A percentile compares a stretch with the other conserved stretches of the same genome.
These are phyloP conservation scores for Myrmecobius fasciatus DNA, from an alignment of 2,113 vertebrate species.

Conservation along the genomic window DNA sequence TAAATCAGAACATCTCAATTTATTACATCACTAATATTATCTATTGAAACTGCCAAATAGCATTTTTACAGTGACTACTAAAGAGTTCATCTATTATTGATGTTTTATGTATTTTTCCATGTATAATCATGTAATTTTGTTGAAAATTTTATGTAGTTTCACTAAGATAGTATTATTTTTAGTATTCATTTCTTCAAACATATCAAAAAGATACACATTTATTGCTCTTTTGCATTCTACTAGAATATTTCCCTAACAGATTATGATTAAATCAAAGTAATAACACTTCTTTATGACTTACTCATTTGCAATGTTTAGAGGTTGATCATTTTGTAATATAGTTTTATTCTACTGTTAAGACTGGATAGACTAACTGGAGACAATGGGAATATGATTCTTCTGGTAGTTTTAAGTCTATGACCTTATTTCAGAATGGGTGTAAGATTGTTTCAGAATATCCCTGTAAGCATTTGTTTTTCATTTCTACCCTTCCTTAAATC, in stretches of 20 bases:
- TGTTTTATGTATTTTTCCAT: not conserved
- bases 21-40: not conserved
- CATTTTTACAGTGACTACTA: slow-evolving; percentile 13
- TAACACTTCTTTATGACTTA: slow-evolving; percentile 2
- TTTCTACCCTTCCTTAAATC: not conserved
- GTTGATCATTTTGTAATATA: not conserved
- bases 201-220: not conserved
- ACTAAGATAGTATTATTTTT: slow-evolving; percentile 27
- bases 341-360: not conserved
- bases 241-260: slow-evolving; percentile 23
- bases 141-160: slow-evolving; percentile 21
- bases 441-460: not conserved
- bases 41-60: not conserved
- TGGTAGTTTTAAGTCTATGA: slow-evolving; percentile 16
- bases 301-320: not conserved
- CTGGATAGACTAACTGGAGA: not conserved
- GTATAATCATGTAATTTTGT: not conserved
- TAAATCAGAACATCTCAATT: slow-evolving; percentile 2
- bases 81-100: not conserved
- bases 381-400: not conserved
- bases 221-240: slow-evolving; percentile 1
- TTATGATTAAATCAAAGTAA: slow-evolving; percentile 30
- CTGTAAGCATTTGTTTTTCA: not conserved
- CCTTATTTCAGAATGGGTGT: not conserved
- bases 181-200: not conserved